Base-by-base conservation (phyloP, 2,797 vertebrate species). In the Gallinago stenura region DNA sequence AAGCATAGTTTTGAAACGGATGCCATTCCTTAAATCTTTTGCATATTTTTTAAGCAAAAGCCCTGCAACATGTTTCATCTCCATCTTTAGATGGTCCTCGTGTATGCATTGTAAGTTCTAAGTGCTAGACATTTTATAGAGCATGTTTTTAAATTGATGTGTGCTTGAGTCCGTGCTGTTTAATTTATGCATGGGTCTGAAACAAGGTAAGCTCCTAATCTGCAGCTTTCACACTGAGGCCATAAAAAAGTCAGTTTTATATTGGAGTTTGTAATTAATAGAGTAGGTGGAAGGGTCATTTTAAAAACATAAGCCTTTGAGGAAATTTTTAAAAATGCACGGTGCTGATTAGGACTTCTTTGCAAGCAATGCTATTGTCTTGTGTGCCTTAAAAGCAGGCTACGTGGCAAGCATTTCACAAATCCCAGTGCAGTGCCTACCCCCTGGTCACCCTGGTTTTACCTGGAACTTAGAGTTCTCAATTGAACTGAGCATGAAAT, bases 251-350 rank as follows among this genome's bases (percentile, higher is more conserved):
- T 58, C 54, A 33, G 9, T n/a, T 95, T 95, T 85, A 60, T 79
- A 79, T 31, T 51, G 79, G 91, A 79, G 86, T 75, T 94, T 80
- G 73, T 91, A 97, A 97, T 96, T 96, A 95, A 94, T 53, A 66
- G 94, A 94, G 94, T 95, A 94, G 94, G 87, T 96, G 82, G 91
- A 94, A 95, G 82, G 78, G 90, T 88, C 46, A 56, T 95, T 97
- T 94, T 73, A 80, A 95, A 91, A 97, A 83, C 61, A 86, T 60
- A 94, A 95, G 56, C 86, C 73, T 95, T 91, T 73, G 76, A 93
- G 80, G 41, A 94, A 87, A 43, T 87, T 92, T 93, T 87, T 5
- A 2, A 66, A 92, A 96, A 84, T 73, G 81, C 71, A 92, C 25
- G 1, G 69, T 68, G 91, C 61, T 90, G 81, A 90, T 83, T 85